Conservation (phyloP, 2,888 invertebrate genomes). For the Pachymerium ferrugineum region DNA sequence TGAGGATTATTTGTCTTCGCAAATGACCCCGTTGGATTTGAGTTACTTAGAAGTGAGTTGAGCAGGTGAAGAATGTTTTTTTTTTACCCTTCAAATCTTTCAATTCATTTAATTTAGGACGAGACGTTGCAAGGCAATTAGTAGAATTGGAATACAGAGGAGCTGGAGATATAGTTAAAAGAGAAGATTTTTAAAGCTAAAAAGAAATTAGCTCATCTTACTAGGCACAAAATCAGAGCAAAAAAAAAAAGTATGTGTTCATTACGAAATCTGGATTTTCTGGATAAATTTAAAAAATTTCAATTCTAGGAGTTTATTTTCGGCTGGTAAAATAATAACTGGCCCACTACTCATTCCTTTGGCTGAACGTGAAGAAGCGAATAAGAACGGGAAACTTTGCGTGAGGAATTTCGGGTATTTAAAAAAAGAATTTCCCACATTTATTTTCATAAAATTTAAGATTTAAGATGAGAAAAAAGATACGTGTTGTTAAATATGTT, state of each 20-base stretch:
- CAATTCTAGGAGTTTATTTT: neutral
- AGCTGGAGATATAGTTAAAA: conserved; percentile 49
- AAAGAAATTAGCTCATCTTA: conserved; percentile 11
- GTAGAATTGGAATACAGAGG: conserved; percentile 75
- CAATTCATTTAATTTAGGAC: conserved; percentile 49
- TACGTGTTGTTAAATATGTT: too few species aligned
- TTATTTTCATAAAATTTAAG: too few species aligned
- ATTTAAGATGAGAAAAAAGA: too few species aligned
- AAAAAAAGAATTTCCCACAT: too few species aligned
- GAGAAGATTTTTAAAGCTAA: conserved; percentile 45
- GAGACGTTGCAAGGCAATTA: conserved; percentile 61
- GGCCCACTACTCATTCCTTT: conserved; percentile 63
- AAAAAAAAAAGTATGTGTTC: too few species aligned
- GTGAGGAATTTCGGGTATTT: too few species aligned
- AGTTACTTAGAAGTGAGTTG: conserved; percentile 58
- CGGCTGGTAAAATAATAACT: conserved; percentile 51
- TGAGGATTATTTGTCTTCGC: conserved; percentile 68
- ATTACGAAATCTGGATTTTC: too few species aligned
- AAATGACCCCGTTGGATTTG: conserved; percentile 64
- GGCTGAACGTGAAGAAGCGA: conserved; percentile 65
- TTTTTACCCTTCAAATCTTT: neutral
- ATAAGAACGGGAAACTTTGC: conserved; percentile 61
- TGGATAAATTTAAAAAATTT: neutral
- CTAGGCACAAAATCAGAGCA: too few species aligned
- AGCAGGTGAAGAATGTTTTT: neutral